These are phyloP conservation scores for Melanotus villosus DNA, from an alignment of 2,888 invertebrate genomes.

Conservation along the genomic window DNA sequence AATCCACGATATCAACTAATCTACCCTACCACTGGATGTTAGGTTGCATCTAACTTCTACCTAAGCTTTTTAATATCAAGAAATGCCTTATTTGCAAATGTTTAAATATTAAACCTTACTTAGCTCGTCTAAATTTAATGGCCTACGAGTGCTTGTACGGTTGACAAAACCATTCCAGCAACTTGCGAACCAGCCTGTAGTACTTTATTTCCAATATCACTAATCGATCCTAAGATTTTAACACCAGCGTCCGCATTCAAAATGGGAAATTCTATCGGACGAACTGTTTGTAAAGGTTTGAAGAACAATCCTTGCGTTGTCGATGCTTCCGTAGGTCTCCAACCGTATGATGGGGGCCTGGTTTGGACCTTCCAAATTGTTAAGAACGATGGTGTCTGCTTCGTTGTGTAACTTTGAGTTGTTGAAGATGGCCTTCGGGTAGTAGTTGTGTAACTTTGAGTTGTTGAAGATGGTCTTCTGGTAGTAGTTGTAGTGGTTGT, in stretches of 20 bases:
- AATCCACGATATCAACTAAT: too few species aligned
- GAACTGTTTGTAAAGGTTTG: background rate
- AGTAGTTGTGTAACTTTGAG: background rate
- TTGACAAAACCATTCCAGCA: conserved; percentile 60
- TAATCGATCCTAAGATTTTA: conserved; percentile 38
- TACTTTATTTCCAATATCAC: conserved; percentile 55
- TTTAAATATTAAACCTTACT: too few species aligned
- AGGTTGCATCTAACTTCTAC: too few species aligned
- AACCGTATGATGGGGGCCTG: background rate
- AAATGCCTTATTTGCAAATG: too few species aligned
- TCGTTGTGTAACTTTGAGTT: conserved; percentile 15
- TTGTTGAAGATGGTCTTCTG: conserved; percentile 15
- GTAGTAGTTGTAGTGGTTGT: background rate
- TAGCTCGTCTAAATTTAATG: background rate
- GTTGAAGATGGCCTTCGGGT: conserved; percentile 2
- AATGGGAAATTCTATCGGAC: background rate
- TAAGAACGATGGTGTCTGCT: background rate
- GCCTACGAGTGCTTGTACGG: conserved; percentile 38
- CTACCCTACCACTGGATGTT: too few species aligned
- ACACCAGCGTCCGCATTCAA: conserved; percentile 27
- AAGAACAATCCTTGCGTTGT: background rate
- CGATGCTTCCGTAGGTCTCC: background rate
- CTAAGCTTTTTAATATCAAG: too few species aligned
- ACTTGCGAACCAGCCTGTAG: conserved; percentile 63
- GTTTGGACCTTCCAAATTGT: background rate